Base-by-base conservation (phyloP, 2,113 vertebrate genomes). In the Daubentonia madagascariensis region DNA sequence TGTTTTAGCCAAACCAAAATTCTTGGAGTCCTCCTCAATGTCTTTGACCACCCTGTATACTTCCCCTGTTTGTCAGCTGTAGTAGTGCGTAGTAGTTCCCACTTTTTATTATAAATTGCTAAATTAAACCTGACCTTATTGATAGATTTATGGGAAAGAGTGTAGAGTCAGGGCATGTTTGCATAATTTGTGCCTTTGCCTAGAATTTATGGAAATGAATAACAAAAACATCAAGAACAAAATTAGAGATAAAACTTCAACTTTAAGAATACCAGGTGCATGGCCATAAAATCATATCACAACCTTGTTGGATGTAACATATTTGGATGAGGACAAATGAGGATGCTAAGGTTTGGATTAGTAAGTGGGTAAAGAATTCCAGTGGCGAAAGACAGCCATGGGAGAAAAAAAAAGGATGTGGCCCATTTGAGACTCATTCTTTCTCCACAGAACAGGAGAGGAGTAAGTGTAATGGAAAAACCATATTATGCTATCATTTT, bases 101-200 rank as follows among this genome's bases (percentile, higher is more conserved):
- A 91, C 23, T 79, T 91, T 90, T 95, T 84, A 72, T 37, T 59
- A 94, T 85, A 80, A 91, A 68, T 87, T 52, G 32, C 16, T 95
- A 97, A 78, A 65, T 95, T 76, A 93, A 86, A 93, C 52, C 8
- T 22, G 8, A 79, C 3, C 61, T 72, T 79, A 83, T 70, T 91
- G 35, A 80, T 80, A 61, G 12, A 87, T 16, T 86, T 78, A 37
- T 25, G 83, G 43, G 22, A 65, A 89, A 92, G 16, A 92, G 40
- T 78, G 4, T 43, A 90, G 23, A 80, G 20, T 79, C 25, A 89
- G 79, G 57, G 2, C 23, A 89, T 23, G 0, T 86, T 93, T 50
- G 30, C 23, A 59, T 87, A 91, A 50, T 86, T 79, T 88, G 72
- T 61, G 50, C 5, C 32, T 94, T 88, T 85, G 30, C 10, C 10